Conservation (phyloP, 2,113 vertebrate species). For the Aegithalos caudatus region DNA sequence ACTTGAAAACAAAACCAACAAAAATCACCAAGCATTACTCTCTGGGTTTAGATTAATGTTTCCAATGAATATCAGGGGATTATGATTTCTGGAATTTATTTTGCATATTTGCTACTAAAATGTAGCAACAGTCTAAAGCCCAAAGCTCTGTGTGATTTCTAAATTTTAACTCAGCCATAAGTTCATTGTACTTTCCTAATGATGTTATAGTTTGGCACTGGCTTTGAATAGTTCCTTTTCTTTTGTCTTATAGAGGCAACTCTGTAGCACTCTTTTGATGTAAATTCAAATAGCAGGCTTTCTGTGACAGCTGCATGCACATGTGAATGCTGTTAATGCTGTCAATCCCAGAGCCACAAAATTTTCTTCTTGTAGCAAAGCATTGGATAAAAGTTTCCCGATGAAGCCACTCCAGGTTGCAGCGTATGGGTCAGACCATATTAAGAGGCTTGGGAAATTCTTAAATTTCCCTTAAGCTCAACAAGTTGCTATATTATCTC, state of each 20-base stretch:
- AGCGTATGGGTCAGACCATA: background rate
- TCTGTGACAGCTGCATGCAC: background rate
- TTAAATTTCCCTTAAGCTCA: background rate
- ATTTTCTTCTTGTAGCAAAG: background rate
- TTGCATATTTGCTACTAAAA: background rate
- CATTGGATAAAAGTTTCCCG: background rate
- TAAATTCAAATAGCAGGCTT: background rate
- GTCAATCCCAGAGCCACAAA: background rate
- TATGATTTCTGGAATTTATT: slow-evolving; percentile 1
- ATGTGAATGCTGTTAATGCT: background rate
- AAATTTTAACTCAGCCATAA: background rate
- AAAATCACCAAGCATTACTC: background rate
- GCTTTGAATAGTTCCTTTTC: background rate
- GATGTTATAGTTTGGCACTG: background rate
- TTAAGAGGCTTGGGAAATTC: background rate
- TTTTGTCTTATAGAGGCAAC: background rate
- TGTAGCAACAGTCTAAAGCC: rapidly evolving
- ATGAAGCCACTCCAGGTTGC: background rate
- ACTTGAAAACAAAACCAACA: background rate
- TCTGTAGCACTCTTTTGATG: background rate
- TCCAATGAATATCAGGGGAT: background rate
- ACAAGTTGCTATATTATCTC: background rate
- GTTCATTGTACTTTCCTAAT: background rate
- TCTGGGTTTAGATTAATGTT: background rate
- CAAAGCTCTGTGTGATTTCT: background rate